Evolutionary conservation across 1,140 invertebrate genomes (phyloP).

Genomic region (Drosophila truncata): DNA sequence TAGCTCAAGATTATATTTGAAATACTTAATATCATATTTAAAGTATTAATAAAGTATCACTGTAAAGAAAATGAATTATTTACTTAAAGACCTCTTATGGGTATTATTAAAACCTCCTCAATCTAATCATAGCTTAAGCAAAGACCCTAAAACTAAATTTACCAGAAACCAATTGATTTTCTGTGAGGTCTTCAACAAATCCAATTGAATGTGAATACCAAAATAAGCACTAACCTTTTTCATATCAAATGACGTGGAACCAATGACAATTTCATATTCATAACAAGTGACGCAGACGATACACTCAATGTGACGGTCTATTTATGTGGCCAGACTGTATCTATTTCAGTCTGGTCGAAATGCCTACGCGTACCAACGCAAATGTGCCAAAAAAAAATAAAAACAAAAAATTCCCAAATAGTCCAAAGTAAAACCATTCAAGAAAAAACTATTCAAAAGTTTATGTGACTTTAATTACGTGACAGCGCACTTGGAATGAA

Average conservation of each 20-base stretch:
- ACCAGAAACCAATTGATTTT: background rate
- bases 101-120: background rate
- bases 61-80: no score
- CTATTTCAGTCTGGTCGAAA: slow-evolving; percentile 51
- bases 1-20: background rate
- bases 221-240: slow-evolving; percentile 2
- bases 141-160: background rate
- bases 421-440: slow-evolving; percentile 39
- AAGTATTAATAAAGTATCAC: background rate
- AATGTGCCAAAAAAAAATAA: slow-evolving; percentile 46
- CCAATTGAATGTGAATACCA: slow-evolving; percentile 1
- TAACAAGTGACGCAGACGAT: slow-evolving; percentile 28
- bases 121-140: background rate
- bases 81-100: no score
- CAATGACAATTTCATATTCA: slow-evolving; percentile 35
- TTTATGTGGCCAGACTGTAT: slow-evolving; percentile 17
- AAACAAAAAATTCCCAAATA: slow-evolving; percentile 31
- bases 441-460: slow-evolving; percentile 55
- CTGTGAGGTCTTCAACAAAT: background rate
- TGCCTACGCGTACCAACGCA: slow-evolving; percentile 62
- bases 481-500: slow-evolving; percentile 58
- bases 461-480: slow-evolving; percentile 78
- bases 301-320: slow-evolving; percentile 32
- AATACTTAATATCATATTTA: background rate
- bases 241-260: slow-evolving; percentile 27